Conservation (phyloP, 2,888 invertebrate genomes). For the Coelinius sp. region DNA sequence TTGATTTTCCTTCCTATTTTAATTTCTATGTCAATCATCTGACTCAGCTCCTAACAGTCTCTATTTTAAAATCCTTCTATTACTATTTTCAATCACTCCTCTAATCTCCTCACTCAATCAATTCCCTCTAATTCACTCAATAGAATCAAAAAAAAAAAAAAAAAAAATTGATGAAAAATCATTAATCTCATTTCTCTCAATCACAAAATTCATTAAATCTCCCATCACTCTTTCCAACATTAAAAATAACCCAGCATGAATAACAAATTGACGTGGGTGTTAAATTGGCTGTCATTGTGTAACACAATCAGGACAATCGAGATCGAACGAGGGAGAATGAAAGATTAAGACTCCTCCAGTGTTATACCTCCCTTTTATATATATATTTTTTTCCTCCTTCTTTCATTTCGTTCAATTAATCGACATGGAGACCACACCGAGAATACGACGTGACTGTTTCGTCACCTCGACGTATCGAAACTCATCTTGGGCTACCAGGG, state of each 20-base stretch:
- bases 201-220: not conserved
- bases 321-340: slow-evolving; percentile 20
- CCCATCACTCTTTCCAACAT: not conserved
- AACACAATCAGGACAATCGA: slow-evolving; percentile 18
- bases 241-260: slow-evolving; percentile 4
- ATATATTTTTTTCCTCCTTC: not conserved
- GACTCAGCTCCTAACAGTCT: too few species aligned
- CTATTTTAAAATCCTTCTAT: too few species aligned
- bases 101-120: too few species aligned
- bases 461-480: not conserved
- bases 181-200: not conserved
- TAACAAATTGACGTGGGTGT: slow-evolving; percentile 21
- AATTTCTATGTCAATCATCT: too few species aligned
- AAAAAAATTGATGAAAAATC: not conserved
- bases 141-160: not conserved
- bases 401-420: slow-evolving; percentile 42
- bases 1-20: too few species aligned
- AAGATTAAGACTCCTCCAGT: not conserved
- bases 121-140: too few species aligned
- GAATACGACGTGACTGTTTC: slow-evolving; percentile 3
- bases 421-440: slow-evolving; percentile 40
- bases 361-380: not conserved
- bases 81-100: too few species aligned
- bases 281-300: slow-evolving; percentile 24
- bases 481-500: slow-evolving; percentile 4